A percentile compares a stretch with the other conserved stretches of the same genome.
Evolutionary conservation across 2,797 vertebrate species (phyloP).

Genomic region (Chanos chanos): DNA sequence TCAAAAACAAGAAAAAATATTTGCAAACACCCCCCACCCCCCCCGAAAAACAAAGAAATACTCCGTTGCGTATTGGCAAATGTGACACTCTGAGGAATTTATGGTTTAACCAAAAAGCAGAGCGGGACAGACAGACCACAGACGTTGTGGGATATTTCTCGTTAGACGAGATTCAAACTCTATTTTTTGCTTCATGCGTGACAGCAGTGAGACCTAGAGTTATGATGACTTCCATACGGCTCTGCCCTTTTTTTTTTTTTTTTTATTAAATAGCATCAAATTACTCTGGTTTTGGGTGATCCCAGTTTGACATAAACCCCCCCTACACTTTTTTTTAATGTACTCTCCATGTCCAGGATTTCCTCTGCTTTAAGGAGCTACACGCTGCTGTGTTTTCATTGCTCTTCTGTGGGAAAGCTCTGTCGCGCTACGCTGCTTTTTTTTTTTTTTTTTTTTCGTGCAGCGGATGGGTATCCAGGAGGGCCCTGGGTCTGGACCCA

Average conservation of each 20-base stretch:
- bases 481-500: conserved; percentile 57
- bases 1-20: too few relatives aligned
- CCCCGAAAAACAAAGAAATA: not conserved
- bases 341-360: conserved; percentile 71
- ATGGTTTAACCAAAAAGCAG: conserved; percentile 65
- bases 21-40: too few relatives aligned
- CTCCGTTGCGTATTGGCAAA: not conserved
- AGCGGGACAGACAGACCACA: too few relatives aligned
- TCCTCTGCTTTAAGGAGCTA: conserved; percentile 65
- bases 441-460: conserved; percentile 19
- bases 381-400: conserved; percentile 61
- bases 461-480: conserved; percentile 58
- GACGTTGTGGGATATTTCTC: too few relatives aligned
- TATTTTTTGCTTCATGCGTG: conserved; percentile 62
- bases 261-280: conserved; percentile 66
- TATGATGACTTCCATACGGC: conserved; percentile 70
- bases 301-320: conserved; percentile 70
- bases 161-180: conserved; percentile 42
- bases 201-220: conserved; percentile 48
- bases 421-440: conserved; percentile 29
- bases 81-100: conserved; percentile 49
- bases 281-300: conserved; percentile 67
- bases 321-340: conserved; percentile 72
- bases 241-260: conserved; percentile 63
- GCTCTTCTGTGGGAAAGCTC: conserved; percentile 46